These are phyloP conservation scores for Parelbella ahira DNA, from an alignment of 2,888 invertebrate genomes.

Conservation along the genomic window DNA sequence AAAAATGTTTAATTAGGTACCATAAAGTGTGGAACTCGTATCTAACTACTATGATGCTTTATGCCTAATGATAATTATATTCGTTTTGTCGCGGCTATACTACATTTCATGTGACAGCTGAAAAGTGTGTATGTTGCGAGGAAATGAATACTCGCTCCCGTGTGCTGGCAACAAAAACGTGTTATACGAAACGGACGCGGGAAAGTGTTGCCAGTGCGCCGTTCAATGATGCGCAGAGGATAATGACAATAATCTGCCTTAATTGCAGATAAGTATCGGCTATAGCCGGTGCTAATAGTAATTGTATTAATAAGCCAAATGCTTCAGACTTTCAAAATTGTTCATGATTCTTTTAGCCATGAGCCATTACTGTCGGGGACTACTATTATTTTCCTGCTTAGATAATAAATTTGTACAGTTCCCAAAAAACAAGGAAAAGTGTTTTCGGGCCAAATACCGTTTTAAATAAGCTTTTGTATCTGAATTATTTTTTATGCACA, in stretches of 20 bases:
- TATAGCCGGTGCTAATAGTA: constrained; percentile 3
- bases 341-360: not conserved
- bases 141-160: constrained; percentile 23
- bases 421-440: too few species aligned
- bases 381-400: too few species aligned
- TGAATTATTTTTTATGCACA: too few species aligned
- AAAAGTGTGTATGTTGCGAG: constrained; percentile 13
- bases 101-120: constrained; percentile 16
- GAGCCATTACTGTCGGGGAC: too few species aligned
- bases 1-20: too few species aligned
- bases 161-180: constrained; percentile 20
- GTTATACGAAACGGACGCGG: constrained; percentile 16
- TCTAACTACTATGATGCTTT: too few species aligned
- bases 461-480: too few species aligned
- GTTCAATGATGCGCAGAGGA: constrained; percentile 22
- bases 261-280: constrained; percentile 19
- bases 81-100: too few species aligned
- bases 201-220: constrained; percentile 24
- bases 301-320: constrained; percentile 1
- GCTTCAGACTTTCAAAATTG: not conserved
- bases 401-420: too few species aligned
- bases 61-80: too few species aligned
- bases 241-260: constrained; percentile 22
- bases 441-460: too few species aligned
- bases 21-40: too few species aligned